These are phyloP conservation scores for Ciona savignyi DNA, from an alignment of 23 tunicate genomes.

Conservation along the genomic window DNA sequence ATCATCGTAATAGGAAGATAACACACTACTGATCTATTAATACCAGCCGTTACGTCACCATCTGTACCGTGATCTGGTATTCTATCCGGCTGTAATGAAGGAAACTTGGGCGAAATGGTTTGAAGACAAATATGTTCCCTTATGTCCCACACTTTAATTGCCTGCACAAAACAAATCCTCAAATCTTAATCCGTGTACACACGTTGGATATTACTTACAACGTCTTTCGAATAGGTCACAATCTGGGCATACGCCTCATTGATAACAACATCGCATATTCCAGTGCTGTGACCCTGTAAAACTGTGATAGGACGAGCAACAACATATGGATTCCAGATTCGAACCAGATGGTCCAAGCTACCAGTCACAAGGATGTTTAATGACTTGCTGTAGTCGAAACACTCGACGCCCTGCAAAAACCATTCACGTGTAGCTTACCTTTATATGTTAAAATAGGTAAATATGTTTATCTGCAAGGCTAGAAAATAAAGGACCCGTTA, in stretches of 20 bases:
- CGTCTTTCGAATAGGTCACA: conserved; percentile 86
- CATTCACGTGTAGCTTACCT: too few relatives aligned
- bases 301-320: conserved; percentile 80
- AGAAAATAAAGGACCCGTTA: too few relatives aligned
- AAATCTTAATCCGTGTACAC: too few relatives aligned
- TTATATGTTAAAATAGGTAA: too few relatives aligned
- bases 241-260: conserved; percentile 67
- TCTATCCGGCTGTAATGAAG: conserved; percentile 71
- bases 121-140: conserved; percentile 83
- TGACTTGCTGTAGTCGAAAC: conserved; percentile 87
- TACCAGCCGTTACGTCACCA: too few relatives aligned
- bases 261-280: conserved; percentile 81
- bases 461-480: too few relatives aligned
- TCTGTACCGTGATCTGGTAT: conserved; percentile 87
- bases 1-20: too few relatives aligned
- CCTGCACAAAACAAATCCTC: conserved; percentile 26
- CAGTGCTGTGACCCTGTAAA: conserved; percentile 87
- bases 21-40: too few relatives aligned
- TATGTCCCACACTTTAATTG: conserved; percentile 86
- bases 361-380: conserved; percentile 86
- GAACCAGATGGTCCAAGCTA: conserved; percentile 84
- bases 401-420: conserved; percentile 97
- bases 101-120: conserved; percentile 80
- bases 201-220: conserved; percentile 34
- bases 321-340: conserved; percentile 95